Percentiles rank a stretch among this genome's conserved stretches.
Evolutionary conservation across 2,888 invertebrate species (phyloP).

Genomic region (Pseudanteris insignis): DNA sequence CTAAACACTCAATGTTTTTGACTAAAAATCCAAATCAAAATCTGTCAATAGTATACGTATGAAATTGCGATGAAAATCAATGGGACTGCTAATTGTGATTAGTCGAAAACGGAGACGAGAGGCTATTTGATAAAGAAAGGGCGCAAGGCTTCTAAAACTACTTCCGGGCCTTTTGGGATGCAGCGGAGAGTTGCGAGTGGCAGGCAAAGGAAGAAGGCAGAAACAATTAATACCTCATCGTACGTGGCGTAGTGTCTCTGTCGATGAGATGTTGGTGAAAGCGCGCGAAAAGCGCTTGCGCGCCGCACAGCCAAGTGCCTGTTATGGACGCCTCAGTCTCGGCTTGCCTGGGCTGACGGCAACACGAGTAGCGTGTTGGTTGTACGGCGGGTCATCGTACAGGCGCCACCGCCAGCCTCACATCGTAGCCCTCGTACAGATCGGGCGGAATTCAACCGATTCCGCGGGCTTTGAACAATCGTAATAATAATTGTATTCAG

Average conservation of each 20-base stretch:
- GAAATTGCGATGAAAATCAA: background rate
- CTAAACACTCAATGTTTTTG: no score
- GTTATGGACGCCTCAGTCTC: slow-evolving; percentile 61
- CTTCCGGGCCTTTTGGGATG: no score
- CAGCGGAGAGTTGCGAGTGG: background rate
- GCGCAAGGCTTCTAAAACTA: background rate
- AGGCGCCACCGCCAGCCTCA: slow-evolving; percentile 32
- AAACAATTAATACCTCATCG: slow-evolving; percentile 51
- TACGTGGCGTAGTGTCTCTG: slow-evolving; percentile 20
- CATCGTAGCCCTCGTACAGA: no score
- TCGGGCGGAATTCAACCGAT: no score
- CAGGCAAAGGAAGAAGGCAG: slow-evolving; percentile 8
- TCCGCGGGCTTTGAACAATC: no score
- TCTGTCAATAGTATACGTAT: no score
- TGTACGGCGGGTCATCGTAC: slow-evolving; percentile 13
- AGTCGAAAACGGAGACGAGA: no score
- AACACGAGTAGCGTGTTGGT: slow-evolving; percentile 49
- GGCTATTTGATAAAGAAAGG: no score
- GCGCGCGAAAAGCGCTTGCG: slow-evolving; percentile 49
- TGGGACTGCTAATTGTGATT: no score
- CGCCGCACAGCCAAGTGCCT: slow-evolving; percentile 50
- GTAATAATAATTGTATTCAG: no score
- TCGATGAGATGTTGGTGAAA: slow-evolving; percentile 38
- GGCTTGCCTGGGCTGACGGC: slow-evolving; percentile 63
- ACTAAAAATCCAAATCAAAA: no score